Conservation (phyloP, 1,140 invertebrate species). For the Hylyphantes graminicola region DNA sequence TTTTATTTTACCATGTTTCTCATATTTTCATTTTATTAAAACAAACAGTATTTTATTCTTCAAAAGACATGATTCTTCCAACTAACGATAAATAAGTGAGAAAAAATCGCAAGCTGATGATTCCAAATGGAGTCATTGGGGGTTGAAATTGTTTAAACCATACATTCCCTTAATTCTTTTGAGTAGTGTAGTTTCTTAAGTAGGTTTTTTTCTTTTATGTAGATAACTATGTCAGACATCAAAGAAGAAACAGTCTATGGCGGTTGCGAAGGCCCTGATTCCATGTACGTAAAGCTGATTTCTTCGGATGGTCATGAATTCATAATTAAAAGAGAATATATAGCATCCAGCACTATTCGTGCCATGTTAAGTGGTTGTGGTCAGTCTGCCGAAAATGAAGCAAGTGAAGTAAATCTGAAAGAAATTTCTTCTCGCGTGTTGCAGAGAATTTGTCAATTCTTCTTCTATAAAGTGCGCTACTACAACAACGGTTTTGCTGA, state of each 20-base stretch:
- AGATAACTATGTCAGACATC: no score
- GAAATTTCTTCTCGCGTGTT: slow-evolving; percentile 99
- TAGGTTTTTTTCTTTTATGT: no score
- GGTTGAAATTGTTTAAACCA: no score
- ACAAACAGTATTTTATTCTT: no score
- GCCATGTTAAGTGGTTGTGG: slow-evolving; percentile 89
- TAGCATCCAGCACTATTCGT: slow-evolving; percentile 98
- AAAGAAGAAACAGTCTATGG: slow-evolving; percentile 75
- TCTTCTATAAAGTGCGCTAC: slow-evolving; percentile 98
- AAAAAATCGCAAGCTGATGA: no score
- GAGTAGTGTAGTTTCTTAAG: no score
- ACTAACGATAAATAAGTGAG: no score
- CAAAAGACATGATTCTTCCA: no score
- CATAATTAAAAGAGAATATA: slow-evolving; percentile 97
- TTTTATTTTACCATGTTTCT: no score
- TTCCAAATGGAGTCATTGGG: no score
- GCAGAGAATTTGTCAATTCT: slow-evolving; percentile 99
- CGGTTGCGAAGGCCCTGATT: slow-evolving; percentile 96
- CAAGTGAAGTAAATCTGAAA: slow-evolving; percentile 97
- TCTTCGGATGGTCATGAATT: slow-evolving; percentile 98
- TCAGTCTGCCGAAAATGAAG: slow-evolving; percentile 99
- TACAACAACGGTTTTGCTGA: slow-evolving; percentile 96
- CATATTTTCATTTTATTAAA: no score
- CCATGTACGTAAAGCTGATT: slow-evolving; percentile 98
- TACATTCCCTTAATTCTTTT: no score